Base-by-base conservation (phyloP, 2,113 vertebrate species). In the Podilymbus podiceps region DNA sequence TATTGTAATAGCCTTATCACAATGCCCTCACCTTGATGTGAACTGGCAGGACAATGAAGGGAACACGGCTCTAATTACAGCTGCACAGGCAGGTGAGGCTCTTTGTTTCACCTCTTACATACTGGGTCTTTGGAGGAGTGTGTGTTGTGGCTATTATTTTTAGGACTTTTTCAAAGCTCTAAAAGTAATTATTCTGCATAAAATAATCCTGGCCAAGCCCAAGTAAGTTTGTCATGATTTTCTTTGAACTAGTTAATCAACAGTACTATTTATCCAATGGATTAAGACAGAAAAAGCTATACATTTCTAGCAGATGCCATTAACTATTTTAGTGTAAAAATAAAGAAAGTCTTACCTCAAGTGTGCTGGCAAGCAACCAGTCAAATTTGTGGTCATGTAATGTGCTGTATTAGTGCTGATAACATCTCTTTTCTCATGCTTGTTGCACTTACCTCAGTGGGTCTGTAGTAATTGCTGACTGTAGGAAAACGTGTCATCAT, bases 1-100 rank as follows among this genome's bases (percentile, higher is more conserved):
- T 64, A 97, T 99, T 4, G 99, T 99, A 96, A 98, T 99, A 93
- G 98, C 98, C 67, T 98, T 99, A 91, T 98, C 99, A 22, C 98
- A 99, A 74, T 99, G 99, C 95, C 99, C 99, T 63, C 97, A 99
- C 76, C 82, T 99, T 85, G 99, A 99, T 17, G 98, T 99, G 92
- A 99, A 99, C 98, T 99, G 99, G 99, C 99, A 99, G 97, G 99
- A 99, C 98, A 99, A 98, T 1, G 99, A 99, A 95, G 99, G 99
- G 66, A 99, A 99, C 97, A 99, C 99, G 0, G 99, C 99, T 76
- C 98, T 99, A 12, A 99, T 99, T 97, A 99, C 98, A 17, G 99
- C 99, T 17, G 98, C 98, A 0, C 99, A 99, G 98, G 99, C 99
- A 98, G 99, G 99, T 99, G 98, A 98, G 98, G 73, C 28, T 76